phyloP scores from a whole-genome alignment of 2,113 vertebrate species.

The Oryzias celebensis region DNA sequence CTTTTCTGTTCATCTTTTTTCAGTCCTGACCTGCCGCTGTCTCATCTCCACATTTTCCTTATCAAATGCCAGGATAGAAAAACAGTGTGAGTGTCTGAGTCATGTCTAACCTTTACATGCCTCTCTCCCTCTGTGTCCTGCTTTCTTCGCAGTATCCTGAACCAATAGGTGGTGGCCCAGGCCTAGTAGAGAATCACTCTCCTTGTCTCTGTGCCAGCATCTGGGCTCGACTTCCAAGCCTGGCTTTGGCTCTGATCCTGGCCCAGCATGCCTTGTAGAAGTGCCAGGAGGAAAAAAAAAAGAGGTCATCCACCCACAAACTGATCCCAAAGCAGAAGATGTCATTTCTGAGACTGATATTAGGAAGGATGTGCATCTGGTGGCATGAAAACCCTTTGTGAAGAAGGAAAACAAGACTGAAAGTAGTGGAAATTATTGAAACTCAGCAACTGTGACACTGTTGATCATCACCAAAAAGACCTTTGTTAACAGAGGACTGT shows the following conservation, averaged over 20 bases:
- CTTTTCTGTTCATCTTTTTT: constrained; percentile 6
- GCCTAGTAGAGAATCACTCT: constrained; percentile 55
- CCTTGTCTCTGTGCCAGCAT: constrained; percentile 58
- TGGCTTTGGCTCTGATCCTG: constrained; percentile 66
- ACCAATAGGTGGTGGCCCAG: constrained; percentile 43
- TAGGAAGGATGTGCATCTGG: constrained; percentile 56
- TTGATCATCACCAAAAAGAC: constrained; percentile 54
- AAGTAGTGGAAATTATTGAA: constrained; percentile 26
- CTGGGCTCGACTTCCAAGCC: constrained; percentile 65
- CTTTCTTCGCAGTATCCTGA: constrained; percentile 55
- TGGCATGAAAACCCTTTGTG: constrained; percentile 49
- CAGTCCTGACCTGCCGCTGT: constrained; percentile 26
- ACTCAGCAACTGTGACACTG: constrained; percentile 54
- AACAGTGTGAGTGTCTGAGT: constrained; percentile 44
- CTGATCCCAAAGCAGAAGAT: constrained; percentile 72
- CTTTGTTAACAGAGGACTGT: constrained; percentile 18
- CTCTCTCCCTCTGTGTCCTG: constrained; percentile 49
- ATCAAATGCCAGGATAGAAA: constrained; percentile 55
- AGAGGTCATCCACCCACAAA: constrained; percentile 73
- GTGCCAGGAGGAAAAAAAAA: constrained; percentile 52
- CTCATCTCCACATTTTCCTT: constrained; percentile 18
- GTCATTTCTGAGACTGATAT: constrained; percentile 66
- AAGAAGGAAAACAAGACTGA: constrained; percentile 38
- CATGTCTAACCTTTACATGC: constrained; percentile 68
- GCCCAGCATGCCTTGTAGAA: constrained; percentile 72